Conservation (phyloP, 2,888 invertebrate genomes). For the Spodoptera exigua region DNA sequence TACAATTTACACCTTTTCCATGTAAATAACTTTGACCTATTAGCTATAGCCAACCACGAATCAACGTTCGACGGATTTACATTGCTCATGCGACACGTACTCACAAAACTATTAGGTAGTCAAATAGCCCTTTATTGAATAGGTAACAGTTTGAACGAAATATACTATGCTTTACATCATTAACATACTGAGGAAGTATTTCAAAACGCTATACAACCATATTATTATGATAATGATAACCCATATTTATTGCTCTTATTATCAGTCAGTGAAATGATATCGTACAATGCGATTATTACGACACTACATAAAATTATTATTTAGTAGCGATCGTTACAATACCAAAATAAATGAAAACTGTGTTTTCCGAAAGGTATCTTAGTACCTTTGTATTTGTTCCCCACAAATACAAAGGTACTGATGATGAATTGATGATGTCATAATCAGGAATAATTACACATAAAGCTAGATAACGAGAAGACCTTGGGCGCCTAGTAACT, state of each 20-base stretch:
- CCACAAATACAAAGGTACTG: too few species aligned
- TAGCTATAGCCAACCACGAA: constrained; percentile 26
- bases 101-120: constrained; percentile 12
- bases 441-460: constrained; percentile 66
- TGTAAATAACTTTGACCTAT: constrained; percentile 32
- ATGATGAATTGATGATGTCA: constrained; percentile 62
- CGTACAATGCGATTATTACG: constrained; percentile 17
- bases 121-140: neutral
- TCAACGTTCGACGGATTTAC: constrained; percentile 12
- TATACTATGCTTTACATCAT: too few species aligned
- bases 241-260: constrained; percentile 34
- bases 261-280: constrained; percentile 34
- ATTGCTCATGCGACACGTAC: constrained; percentile 12
- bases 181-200: constrained; percentile 13
- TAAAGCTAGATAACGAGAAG: constrained; percentile 62
- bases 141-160: too few species aligned
- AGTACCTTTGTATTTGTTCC: too few species aligned
- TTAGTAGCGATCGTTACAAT: constrained; percentile 8
- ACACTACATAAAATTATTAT: constrained; percentile 2
- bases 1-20: constrained; percentile 40
- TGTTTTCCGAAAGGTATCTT: constrained; percentile 18
- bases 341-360: constrained; percentile 9
- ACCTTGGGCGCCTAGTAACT: constrained; percentile 65
- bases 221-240: constrained; percentile 36
- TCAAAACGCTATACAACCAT: constrained; percentile 12